phyloP scores from a whole-genome alignment of 2,888 invertebrate genomes.

The Harmothoe impar region DNA sequence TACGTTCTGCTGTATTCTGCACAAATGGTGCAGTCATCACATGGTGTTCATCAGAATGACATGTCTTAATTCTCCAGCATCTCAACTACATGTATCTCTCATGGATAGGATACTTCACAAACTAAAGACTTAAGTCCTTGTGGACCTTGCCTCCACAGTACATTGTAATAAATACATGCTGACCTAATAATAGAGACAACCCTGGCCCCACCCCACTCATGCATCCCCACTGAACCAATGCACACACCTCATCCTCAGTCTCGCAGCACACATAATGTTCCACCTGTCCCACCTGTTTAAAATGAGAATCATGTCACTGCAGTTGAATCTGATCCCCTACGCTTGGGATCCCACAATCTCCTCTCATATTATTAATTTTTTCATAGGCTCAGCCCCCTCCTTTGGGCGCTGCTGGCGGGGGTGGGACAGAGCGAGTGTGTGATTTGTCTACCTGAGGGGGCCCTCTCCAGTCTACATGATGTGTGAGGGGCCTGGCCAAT shows the following conservation, averaged over 20 bases:
- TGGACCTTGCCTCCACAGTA: too few relatives aligned
- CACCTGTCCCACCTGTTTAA: neutral
- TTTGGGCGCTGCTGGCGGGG: neutral
- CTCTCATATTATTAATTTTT: constrained; percentile 38
- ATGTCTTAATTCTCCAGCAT: too few relatives aligned
- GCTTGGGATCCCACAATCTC: neutral
- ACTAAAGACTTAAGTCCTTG: too few relatives aligned
- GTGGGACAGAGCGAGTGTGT: constrained; percentile 16
- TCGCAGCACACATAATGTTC: neutral
- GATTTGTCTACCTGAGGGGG: constrained; percentile 35
- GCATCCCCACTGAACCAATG: too few relatives aligned
- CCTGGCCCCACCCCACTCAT: neutral
- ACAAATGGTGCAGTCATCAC: too few relatives aligned
- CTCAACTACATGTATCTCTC: too few relatives aligned
- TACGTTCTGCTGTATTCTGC: too few relatives aligned
- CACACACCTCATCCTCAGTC: neutral
- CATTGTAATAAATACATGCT: neutral
- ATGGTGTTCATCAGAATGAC: too few relatives aligned
- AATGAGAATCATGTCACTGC: neutral
- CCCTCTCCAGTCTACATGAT: neutral
- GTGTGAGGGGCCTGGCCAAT: constrained; percentile 24
- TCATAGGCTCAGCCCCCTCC: neutral
- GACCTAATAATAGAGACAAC: neutral
- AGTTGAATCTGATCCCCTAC: neutral
- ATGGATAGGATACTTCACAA: too few relatives aligned